Evolutionary conservation across 2,888 invertebrate genomes (phyloP), one percentile per base, ranked within the genome.

Genomic region (Margaritifera margaritifera): DNA sequence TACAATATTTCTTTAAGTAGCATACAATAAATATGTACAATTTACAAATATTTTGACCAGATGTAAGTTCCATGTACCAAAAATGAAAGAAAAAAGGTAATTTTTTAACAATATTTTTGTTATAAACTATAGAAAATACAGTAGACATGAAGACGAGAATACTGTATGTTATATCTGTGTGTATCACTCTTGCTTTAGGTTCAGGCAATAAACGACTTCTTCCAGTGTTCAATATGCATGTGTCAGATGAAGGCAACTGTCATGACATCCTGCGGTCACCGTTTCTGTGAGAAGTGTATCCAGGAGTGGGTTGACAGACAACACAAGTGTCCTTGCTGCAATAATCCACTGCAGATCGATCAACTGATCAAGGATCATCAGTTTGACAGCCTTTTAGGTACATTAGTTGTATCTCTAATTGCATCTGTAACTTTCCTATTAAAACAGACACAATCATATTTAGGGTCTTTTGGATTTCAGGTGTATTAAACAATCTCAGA

Each of bases 161-260:
- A 42, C 11, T 55, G 55, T 55, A 8, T 55, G 24, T 24, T 55
- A 22, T 18, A 22, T 55, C 6, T 55, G n/a, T 15, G 8, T 15
- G 42, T 51, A 0, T 54, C 53, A 50, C 55, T 60, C 19, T 60
- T 27, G 18, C 73, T 77, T 18, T 69, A 87, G 87, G 66, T 83
- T 42, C 66, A 70, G 25, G 54, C 80, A 6, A 25, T 87, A 25
- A 74, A 72, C 62, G 86, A 87, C 69, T 86, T 76, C 70, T 78
- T 87, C 64, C 79, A 77, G 66, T 88, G 88, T 74, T 84, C 87
- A 53, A 85, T 88, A 68, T 88, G 88, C 73, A 84, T 88, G 82
- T 80, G 79, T 71, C 66, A 74, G 51, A 69, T 88, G 78, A 78
- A 71, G 22, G 65, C 72, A 4, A 75, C 84, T 0, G 74, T 77